Conservation (phyloP, 2,113 vertebrate genomes). For the Oncorhynchus masou region DNA sequence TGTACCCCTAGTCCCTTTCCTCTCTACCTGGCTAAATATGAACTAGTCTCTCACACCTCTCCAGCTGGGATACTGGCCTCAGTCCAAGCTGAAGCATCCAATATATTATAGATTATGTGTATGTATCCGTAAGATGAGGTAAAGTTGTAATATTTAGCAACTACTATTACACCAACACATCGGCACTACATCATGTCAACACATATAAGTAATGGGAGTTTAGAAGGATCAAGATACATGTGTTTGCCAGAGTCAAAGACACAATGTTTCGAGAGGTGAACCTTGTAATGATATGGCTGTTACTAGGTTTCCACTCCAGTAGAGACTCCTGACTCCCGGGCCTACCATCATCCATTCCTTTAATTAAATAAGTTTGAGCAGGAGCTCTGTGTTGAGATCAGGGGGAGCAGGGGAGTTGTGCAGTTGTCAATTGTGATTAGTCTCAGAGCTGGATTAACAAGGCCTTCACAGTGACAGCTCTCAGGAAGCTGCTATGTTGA, state of each 20-base stretch:
- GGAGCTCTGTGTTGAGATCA: constrained; percentile 34
- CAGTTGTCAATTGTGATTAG: constrained; percentile 50
- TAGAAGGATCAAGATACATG: background rate
- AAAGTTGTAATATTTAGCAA: no score
- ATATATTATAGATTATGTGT: background rate
- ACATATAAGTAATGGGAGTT: no score
- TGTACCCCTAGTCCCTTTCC: no score
- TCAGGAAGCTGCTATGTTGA: constrained; percentile 43
- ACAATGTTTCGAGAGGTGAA: background rate
- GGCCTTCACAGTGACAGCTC: constrained; percentile 52
- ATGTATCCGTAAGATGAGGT: no score
- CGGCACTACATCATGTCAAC: no score
- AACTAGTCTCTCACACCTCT: constrained; percentile 25
- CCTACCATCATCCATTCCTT: constrained; percentile 58
- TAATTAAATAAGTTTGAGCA: constrained; percentile 64
- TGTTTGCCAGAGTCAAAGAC: background rate
- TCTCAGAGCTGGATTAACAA: constrained; percentile 55
- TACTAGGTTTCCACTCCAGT: background rate
- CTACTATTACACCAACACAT: no score
- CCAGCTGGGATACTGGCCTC: constrained; percentile 11
- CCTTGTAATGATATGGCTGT: background rate
- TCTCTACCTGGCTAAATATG: constrained; percentile 26
- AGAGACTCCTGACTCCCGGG: constrained; percentile 37
- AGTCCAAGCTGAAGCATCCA: constrained; percentile 2
- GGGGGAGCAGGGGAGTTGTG: constrained; percentile 42